Evolutionary conservation across 2,797 vertebrate species (phyloP), one percentile per base, ranked within the genome.

Genomic region (Ctenopoma multispine): DNA sequence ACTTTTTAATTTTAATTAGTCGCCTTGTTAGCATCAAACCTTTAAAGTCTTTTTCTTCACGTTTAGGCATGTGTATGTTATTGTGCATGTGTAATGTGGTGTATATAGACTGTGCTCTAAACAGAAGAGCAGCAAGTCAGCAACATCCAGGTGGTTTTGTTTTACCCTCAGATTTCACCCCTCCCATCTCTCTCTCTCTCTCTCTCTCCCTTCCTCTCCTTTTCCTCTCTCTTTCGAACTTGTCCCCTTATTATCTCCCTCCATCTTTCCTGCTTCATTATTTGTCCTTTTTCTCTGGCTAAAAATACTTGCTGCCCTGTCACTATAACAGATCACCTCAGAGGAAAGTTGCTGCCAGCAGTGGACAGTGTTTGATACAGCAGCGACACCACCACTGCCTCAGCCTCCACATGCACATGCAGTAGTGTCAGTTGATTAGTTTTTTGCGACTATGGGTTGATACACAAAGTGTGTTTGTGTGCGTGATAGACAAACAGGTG

Each of bases 301-400:
- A 93, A 90, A 93, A 93, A 93, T 93, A 92, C 88, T 79, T 78
- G 69, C 86, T 77, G 82, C 72, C 77, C 90, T 91, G 92, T 90
- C 91, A 91, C 87, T 91, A 88, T 92, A 92, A 92, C 83, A 79
- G 86, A 92, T 93, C 82, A 87, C 89, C 88, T 82, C 69, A 24
- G 78, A 90, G 83, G 76, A 89, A 87, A 90, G 84, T 73, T 75
- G 78, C 80, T 77, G 84, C 89, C 84, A 87, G 82, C 85, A 68
- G 77, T 79, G 74, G 84, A 91, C 86, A 81, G 71, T 58, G 77
- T 78, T 89, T 90, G 75, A 87, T 81, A 84, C 79, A 72, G 75
- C 57, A 77, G 38, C 70, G 65, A 46, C 63, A 59, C 72, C 74
- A 68, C 66, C 61, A 58, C 57, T 24, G 46, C 61, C 44, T 27